Conservation (phyloP, 2,797 vertebrate genomes). For the Fistularia commersonii region DNA sequence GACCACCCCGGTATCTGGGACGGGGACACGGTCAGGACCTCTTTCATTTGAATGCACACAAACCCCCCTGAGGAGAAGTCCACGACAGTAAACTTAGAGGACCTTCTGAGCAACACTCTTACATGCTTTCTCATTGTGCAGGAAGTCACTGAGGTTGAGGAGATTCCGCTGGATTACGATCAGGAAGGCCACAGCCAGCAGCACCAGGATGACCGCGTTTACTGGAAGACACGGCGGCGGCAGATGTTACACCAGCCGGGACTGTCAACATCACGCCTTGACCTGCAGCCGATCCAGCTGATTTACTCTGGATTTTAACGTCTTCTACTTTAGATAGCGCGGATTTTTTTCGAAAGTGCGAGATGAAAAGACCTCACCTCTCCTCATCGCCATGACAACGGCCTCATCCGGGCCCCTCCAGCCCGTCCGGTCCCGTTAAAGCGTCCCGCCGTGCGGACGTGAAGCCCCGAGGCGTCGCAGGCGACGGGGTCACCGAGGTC, state of each 20-base stretch:
- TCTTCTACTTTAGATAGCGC: too few relatives aligned
- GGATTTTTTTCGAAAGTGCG: background rate
- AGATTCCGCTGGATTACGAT: slow-evolving; percentile 91
- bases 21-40: background rate
- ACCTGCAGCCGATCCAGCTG: too few relatives aligned
- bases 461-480: background rate
- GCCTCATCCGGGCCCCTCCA: slow-evolving; percentile 20
- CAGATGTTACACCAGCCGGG: too few relatives aligned
- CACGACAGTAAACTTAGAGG: background rate
- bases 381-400: slow-evolving; percentile 68
- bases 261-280: too few relatives aligned
- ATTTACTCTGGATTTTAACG: too few relatives aligned
- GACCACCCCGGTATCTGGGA: slow-evolving; percentile 61
- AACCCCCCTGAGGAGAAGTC: background rate
- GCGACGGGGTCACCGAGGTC: background rate
- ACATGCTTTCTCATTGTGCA: slow-evolving; percentile 86
- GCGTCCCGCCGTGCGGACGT: too few relatives aligned
- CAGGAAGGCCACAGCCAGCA: slow-evolving; percentile 86
- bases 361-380: slow-evolving; percentile 50
- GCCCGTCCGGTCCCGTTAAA: slow-evolving; percentile 2
- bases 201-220: slow-evolving; percentile 85
- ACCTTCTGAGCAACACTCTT: slow-evolving; percentile 9
- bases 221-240: slow-evolving; percentile 81
- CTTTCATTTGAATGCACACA: background rate
- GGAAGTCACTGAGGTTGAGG: slow-evolving; percentile 87